Evolutionary conservation across 2,113 vertebrate species (phyloP).

Genomic region (Circaetus cinerascens): DNA sequence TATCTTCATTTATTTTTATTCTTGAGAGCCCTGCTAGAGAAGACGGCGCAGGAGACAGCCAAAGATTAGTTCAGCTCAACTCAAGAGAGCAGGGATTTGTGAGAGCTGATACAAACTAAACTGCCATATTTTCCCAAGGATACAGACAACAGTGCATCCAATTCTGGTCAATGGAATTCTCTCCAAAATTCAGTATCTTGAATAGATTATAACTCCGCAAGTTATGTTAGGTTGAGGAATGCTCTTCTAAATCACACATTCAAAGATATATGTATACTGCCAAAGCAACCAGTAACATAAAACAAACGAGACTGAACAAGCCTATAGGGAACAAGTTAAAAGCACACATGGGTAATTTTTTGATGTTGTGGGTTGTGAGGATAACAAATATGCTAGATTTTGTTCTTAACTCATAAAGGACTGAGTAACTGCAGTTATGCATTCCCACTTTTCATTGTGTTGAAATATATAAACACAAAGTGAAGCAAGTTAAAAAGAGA

Average conservation of each 20-base stretch:
- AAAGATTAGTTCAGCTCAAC: neutral
- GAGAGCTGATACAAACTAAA: neutral
- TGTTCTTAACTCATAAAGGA: neutral
- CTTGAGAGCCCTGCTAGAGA: neutral
- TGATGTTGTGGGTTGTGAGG: neutral
- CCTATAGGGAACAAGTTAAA: rapidly evolving
- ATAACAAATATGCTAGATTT: neutral
- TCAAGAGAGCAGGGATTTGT: neutral
- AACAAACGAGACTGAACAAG: rapidly evolving
- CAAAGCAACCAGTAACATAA: neutral
- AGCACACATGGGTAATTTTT: rapidly evolving
- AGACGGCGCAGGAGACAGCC: neutral
- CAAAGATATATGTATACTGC: rapidly evolving
- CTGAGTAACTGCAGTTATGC: neutral
- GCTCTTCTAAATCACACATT: neutral
- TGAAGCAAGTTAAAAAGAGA: neutral
- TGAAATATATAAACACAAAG: rapidly evolving
- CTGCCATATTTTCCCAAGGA: neutral
- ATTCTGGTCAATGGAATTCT: neutral
- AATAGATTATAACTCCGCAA: neutral
- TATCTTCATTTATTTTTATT: neutral
- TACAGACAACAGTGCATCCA: neutral
- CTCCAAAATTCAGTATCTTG: neutral
- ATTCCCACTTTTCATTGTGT: neutral
- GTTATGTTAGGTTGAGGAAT: neutral